Percentiles rank a stretch among this genome's conserved stretches.
Conservation (phyloP, 2,797 vertebrate species). For the Anableps anableps region DNA sequence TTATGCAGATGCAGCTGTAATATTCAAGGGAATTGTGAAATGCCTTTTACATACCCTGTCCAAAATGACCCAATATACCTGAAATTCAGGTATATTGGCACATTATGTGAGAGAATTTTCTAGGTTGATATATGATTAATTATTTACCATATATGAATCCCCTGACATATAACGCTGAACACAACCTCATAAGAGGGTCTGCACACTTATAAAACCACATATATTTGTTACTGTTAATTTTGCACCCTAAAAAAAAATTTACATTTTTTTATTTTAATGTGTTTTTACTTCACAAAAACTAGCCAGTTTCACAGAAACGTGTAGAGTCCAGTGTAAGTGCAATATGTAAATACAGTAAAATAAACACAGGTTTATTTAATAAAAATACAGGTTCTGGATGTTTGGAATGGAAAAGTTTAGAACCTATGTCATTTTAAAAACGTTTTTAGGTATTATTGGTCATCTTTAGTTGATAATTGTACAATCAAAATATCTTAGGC, state of each 20-base stretch:
- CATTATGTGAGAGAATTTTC: not conserved
- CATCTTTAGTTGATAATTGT: not conserved
- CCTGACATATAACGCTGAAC: not conserved
- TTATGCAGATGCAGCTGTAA: too few species aligned
- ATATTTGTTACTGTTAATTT: not conserved
- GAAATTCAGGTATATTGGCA: not conserved
- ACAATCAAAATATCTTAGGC: not conserved
- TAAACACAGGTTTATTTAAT: not conserved
- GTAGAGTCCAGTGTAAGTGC: too few species aligned
- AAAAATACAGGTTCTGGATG: not conserved
- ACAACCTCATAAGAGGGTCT: not conserved
- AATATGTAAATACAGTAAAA: too few species aligned
- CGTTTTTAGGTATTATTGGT: not conserved
- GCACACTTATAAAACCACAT: not conserved
- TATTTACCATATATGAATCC: not conserved
- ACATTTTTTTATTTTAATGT: not conserved
- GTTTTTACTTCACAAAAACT: not conserved
- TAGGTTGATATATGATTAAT: not conserved
- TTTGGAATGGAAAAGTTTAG: not conserved
- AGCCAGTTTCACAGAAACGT: too few species aligned
- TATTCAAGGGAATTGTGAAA: too few species aligned
- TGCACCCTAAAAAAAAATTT: not conserved
- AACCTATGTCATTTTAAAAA: not conserved
- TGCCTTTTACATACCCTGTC: too few species aligned
- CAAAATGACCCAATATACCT: not conserved